A percentile compares a stretch with the other conserved stretches of the same genome.
Conservation (phyloP, 2,113 vertebrate species). For the Mustela lutreola region DNA sequence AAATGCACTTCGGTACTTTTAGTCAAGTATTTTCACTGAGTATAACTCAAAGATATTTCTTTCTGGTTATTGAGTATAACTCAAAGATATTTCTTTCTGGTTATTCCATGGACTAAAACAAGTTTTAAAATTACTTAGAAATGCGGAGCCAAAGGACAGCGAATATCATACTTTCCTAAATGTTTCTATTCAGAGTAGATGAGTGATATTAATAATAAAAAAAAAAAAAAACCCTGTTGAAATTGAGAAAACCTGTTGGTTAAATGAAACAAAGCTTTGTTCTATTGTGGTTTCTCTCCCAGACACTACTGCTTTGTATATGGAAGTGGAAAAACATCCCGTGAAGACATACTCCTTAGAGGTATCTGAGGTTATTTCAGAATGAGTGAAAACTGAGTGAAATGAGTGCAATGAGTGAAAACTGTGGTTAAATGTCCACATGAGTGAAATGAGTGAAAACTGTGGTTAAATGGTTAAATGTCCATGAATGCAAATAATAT, state of each 20-base stretch:
- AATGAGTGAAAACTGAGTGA: background rate
- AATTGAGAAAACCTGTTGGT: conserved; percentile 40
- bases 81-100: background rate
- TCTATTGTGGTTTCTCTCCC: background rate
- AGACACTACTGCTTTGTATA: conserved; percentile 7
- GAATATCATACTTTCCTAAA: conserved; percentile 25
- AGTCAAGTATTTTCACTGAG: conserved; percentile 13
- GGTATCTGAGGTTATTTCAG: background rate
- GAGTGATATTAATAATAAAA: background rate
- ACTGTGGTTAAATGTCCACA: background rate
- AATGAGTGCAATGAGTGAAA: background rate
- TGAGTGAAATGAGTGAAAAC: background rate
- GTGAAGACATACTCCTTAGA: background rate
- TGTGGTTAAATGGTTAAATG: background rate
- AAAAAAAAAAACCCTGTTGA: background rate
- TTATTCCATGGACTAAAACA: background rate
- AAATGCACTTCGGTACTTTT: conserved; percentile 41
- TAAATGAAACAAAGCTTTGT: conserved; percentile 52
- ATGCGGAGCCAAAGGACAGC: background rate
- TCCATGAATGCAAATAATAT: background rate
- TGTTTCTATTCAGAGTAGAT: background rate
- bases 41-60: background rate
- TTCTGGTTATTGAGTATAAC: background rate
- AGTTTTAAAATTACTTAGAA: background rate
- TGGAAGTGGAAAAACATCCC: background rate